Evolutionary conservation across 2,888 invertebrate species (phyloP).

Genomic region (Sphaerophoria taeniata): DNA sequence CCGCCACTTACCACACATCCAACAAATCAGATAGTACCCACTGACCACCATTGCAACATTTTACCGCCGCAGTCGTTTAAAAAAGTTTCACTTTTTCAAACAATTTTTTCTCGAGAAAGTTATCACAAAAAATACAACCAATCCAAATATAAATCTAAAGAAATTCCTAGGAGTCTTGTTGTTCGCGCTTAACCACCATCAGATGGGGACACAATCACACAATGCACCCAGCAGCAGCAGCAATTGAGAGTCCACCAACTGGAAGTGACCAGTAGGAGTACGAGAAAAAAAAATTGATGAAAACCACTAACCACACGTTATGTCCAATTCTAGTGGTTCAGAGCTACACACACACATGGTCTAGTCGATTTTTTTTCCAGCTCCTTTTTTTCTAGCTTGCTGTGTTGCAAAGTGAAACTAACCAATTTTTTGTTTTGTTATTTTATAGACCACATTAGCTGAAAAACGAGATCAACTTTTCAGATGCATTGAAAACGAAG

Average conservation of each 20-base stretch:
- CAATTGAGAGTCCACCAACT: constrained; percentile 33
- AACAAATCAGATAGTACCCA: not conserved
- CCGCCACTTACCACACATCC: not conserved
- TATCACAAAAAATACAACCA: not conserved
- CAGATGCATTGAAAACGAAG: constrained; percentile 36
- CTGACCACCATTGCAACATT: constrained; percentile 14
- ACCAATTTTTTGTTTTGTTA: constrained; percentile 16
- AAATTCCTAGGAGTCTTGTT: constrained; percentile 40
- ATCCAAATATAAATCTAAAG: constrained; percentile 36
- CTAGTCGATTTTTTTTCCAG: constrained; percentile 39
- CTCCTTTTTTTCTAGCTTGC: constrained; percentile 30
- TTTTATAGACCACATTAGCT: constrained; percentile 57
- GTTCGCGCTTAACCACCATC: constrained; percentile 8
- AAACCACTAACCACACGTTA: constrained; percentile 48
- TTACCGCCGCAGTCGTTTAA: not conserved
- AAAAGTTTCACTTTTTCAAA: constrained; percentile 64
- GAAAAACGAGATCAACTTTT: constrained; percentile 64
- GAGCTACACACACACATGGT: constrained; percentile 47
- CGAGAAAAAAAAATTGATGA: not conserved
- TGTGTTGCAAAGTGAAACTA: constrained; percentile 56
- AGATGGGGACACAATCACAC: constrained; percentile 9
- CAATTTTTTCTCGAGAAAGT: constrained; percentile 56
- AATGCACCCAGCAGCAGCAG: not conserved
- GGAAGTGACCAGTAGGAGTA: not conserved
- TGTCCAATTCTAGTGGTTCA: constrained; percentile 58